phyloP scores from a whole-genome alignment of 2,888 invertebrate species.

The Mythimna impura region DNA sequence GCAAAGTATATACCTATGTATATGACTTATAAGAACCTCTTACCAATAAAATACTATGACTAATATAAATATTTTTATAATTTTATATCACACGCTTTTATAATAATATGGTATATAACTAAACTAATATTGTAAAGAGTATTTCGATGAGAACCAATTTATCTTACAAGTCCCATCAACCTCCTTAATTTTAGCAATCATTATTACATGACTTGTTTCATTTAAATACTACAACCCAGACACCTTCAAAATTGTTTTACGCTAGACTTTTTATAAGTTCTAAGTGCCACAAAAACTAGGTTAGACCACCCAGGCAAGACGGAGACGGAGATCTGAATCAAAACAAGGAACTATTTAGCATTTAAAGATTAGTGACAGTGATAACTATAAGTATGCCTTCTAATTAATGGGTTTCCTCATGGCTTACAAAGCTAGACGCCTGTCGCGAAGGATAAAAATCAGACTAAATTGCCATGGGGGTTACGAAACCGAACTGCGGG shows the following conservation, averaged over 20 bases:
- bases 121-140: too few species aligned
- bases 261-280: constrained; percentile 9
- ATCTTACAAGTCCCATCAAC: constrained; percentile 1
- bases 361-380: constrained; percentile 44
- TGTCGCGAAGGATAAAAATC: constrained; percentile 3
- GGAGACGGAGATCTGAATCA: constrained; percentile 25
- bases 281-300: constrained; percentile 38
- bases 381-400: constrained; percentile 26
- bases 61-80: too few species aligned
- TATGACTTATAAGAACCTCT: too few species aligned
- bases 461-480: not conserved
- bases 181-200: constrained; percentile 11
- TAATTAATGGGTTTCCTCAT: constrained; percentile 35
- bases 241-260: not conserved
- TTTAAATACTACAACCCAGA: constrained; percentile 12
- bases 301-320: constrained; percentile 42
- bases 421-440: constrained; percentile 12
- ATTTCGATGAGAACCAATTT: constrained; percentile 18
- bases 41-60: too few species aligned
- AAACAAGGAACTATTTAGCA: constrained; percentile 20
- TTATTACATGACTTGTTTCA: constrained; percentile 9
- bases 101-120: too few species aligned
- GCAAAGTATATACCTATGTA: too few species aligned
- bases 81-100: too few species aligned
- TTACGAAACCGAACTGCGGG: not conserved